Conservation (phyloP, 1,140 invertebrate genomes). For the Megathymus violae region DNA sequence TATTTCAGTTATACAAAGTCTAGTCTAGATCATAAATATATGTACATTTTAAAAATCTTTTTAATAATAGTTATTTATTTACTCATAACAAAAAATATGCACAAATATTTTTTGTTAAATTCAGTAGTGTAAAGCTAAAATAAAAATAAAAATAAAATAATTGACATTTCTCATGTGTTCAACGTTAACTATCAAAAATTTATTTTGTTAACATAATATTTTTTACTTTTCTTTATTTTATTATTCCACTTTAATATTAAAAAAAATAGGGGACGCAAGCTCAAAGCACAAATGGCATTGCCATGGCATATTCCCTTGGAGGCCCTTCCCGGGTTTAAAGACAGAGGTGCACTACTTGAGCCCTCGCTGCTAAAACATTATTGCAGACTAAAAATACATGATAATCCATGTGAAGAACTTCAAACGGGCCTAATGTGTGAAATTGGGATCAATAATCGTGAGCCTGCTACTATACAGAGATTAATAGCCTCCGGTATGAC, state of each 20-base stretch:
- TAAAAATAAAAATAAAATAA: too few relatives aligned
- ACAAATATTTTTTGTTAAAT: too few relatives aligned
- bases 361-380: constrained; percentile 66
- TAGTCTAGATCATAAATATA: too few relatives aligned
- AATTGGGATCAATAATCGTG: constrained; percentile 66
- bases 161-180: not conserved
- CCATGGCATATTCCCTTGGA: constrained; percentile 78
- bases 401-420: constrained; percentile 71
- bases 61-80: too few relatives aligned
- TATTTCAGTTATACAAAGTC: too few relatives aligned
- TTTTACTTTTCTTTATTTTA: not conserved
- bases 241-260: not conserved
- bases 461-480: constrained; percentile 67
- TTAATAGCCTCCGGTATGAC: constrained; percentile 77
- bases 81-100: too few relatives aligned
- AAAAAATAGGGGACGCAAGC: constrained; percentile 4
- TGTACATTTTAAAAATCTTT: too few relatives aligned
- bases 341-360: constrained; percentile 45
- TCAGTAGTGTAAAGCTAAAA: too few relatives aligned
- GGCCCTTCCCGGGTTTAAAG: constrained; percentile 51
- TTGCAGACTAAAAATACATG: constrained; percentile 65
- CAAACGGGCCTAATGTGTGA: constrained; percentile 78
- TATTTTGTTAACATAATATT: not conserved
- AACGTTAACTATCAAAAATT: not conserved
- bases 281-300: constrained; percentile 55